A percentile compares a stretch with the other conserved stretches of the same genome.
Evolutionary conservation across 2,797 vertebrate genomes (phyloP).

Genomic region (Peromyscus eremicus): DNA sequence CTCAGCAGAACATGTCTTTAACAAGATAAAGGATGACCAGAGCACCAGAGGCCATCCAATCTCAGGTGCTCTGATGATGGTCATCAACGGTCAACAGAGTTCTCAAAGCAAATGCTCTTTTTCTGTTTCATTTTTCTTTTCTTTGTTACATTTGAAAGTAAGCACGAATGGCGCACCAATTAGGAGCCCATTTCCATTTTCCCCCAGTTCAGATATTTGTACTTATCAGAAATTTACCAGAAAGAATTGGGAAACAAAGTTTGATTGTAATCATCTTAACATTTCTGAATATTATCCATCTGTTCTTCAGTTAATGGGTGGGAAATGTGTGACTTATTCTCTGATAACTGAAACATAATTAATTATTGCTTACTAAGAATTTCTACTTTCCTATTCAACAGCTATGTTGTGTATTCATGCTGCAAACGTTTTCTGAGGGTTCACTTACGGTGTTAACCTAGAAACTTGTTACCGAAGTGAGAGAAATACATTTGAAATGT

Average conservation of each 20-base stretch:
- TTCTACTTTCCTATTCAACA: constrained; percentile 5
- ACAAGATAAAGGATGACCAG: too few species aligned
- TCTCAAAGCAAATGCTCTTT: background rate
- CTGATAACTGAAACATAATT: background rate
- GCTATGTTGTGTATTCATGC: background rate
- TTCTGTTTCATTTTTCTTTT: background rate
- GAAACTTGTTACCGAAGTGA: background rate
- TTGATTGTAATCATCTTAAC: background rate
- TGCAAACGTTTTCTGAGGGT: constrained; percentile 7
- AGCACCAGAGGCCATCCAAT: background rate
- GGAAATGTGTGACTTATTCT: background rate
- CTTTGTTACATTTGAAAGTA: background rate
- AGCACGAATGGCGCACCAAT: background rate
- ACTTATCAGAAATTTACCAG: background rate
- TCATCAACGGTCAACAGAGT: background rate
- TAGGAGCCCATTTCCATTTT: background rate
- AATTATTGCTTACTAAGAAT: constrained; percentile 2
- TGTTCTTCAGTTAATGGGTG: background rate
- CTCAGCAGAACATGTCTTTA: fast-evolving
- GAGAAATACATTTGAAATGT: background rate
- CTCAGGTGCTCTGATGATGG: fast-evolving
- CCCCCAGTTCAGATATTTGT: background rate
- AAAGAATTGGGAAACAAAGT: background rate
- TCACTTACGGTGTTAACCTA: background rate
- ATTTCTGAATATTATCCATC: background rate